Evolutionary conservation across 2,888 invertebrate species (phyloP).

Genomic region (Ctena decussata): DNA sequence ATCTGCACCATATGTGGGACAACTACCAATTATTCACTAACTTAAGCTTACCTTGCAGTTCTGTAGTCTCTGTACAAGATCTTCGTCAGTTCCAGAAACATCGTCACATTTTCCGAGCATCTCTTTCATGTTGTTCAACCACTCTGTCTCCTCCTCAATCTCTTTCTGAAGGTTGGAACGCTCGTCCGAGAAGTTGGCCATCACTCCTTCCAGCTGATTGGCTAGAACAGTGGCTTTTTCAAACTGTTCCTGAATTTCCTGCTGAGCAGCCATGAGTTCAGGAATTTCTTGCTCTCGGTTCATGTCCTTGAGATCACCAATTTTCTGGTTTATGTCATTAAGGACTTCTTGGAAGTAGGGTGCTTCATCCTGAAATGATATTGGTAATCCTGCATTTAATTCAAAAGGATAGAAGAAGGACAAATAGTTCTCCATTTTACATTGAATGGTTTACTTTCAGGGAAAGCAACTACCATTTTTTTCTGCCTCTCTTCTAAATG

Average conservation of each 20-base stretch:
- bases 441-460: too few relatives aligned
- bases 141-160: conserved; percentile 80
- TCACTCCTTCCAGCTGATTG: conserved; percentile 91
- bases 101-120: conserved; percentile 82
- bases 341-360: conserved; percentile 93
- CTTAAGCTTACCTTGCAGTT: conserved; percentile 91
- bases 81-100: conserved; percentile 92
- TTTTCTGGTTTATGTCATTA: conserved; percentile 93
- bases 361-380: conserved; percentile 90
- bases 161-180: conserved; percentile 79
- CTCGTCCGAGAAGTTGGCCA: conserved; percentile 90
- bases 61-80: conserved; percentile 93
- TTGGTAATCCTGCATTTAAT: too few relatives aligned
- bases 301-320: conserved; percentile 92
- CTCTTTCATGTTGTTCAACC: conserved; percentile 81
- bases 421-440: too few relatives aligned
- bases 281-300: conserved; percentile 92
- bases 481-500: too few relatives aligned
- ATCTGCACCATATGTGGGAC: too few relatives aligned
- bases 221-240: conserved; percentile 92
- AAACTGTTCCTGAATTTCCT: conserved; percentile 89
- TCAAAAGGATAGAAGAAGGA: too few relatives aligned
- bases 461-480: too few relatives aligned
- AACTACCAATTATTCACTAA: too few relatives aligned
- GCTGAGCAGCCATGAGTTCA: conserved; percentile 77